A percentile compares a stretch with the other conserved stretches of the same genome.
Evolutionary conservation across 1,140 invertebrate genomes (phyloP).

Genomic region (Idris sp.): DNA sequence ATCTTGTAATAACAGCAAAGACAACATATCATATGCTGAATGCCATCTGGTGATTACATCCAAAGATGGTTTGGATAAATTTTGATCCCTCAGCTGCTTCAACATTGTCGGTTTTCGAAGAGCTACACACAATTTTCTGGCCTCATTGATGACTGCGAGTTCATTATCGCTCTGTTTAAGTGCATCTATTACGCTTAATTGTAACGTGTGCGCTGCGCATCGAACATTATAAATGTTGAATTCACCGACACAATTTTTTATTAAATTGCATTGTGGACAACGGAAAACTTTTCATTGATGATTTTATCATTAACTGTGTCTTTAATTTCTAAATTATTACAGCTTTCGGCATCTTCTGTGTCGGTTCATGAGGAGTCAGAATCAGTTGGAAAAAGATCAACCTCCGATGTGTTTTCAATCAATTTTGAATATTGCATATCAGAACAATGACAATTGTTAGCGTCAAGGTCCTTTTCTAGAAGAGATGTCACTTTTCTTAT

Average conservation of each 20-base stretch:
- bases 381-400: neutral
- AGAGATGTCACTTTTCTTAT: neutral
- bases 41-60: constrained; percentile 8
- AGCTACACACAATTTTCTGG: neutral
- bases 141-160: constrained; percentile 2
- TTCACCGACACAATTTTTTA: neutral
- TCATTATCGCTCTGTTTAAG: neutral
- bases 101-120: neutral
- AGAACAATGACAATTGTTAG: neutral
- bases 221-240: neutral
- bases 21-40: constrained; percentile 4
- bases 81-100: neutral
- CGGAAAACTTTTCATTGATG: neutral
- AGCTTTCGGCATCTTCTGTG: constrained; percentile 1
- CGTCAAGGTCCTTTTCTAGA: neutral
- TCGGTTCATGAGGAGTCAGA: neutral
- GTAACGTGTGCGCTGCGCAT: neutral
- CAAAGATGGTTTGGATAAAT: neutral
- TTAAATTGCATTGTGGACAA: constrained; percentile 1
- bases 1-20: neutral
- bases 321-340: neutral
- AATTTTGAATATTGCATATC: neutral
- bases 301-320: neutral
- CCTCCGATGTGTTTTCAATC: neutral
- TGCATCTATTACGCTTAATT: neutral